A percentile compares a stretch with the other conserved stretches of the same genome.
Conservation (phyloP, 2,888 invertebrate genomes). For the Machimus atricapillus region DNA sequence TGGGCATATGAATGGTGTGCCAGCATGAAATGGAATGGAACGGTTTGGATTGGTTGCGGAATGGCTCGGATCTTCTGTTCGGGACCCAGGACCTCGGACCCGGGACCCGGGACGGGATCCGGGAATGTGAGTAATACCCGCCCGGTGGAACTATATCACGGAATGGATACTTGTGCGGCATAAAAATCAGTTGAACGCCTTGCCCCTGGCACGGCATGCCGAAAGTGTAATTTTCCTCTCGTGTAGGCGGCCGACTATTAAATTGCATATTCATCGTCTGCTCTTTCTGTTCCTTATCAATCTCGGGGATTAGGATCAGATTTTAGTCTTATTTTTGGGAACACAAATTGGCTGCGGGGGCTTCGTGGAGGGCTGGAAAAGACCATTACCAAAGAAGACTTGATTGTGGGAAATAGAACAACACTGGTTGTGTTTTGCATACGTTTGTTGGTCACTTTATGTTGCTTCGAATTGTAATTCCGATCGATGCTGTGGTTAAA, state of each 20-base stretch:
- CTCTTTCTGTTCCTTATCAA: background rate
- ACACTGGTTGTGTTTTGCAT: background rate
- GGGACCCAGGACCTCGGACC: background rate
- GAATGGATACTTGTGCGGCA: constrained; percentile 8
- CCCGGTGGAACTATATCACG: constrained; percentile 9
- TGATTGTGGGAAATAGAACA: background rate
- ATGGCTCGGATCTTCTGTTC: background rate
- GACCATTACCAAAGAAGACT: background rate
- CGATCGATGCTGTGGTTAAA: background rate
- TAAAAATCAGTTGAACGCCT: constrained; percentile 25
- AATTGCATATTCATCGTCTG: constrained; percentile 22
- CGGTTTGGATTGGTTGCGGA: background rate
- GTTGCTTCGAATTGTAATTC: background rate
- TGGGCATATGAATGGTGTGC: constrained; percentile 32
- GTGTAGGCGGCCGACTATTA: constrained; percentile 5
- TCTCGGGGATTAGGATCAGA: background rate
- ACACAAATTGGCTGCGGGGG: background rate
- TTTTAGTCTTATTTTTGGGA: background rate
- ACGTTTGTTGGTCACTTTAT: background rate
- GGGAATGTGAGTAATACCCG: constrained; percentile 12
- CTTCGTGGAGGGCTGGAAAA: background rate
- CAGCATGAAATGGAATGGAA: constrained; percentile 1
- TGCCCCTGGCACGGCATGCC: background rate
- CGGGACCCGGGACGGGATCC: background rate
- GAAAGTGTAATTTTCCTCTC: background rate